phyloP scores from a whole-genome alignment of 1,140 invertebrate genomes.

The Camponotus floridanus region DNA sequence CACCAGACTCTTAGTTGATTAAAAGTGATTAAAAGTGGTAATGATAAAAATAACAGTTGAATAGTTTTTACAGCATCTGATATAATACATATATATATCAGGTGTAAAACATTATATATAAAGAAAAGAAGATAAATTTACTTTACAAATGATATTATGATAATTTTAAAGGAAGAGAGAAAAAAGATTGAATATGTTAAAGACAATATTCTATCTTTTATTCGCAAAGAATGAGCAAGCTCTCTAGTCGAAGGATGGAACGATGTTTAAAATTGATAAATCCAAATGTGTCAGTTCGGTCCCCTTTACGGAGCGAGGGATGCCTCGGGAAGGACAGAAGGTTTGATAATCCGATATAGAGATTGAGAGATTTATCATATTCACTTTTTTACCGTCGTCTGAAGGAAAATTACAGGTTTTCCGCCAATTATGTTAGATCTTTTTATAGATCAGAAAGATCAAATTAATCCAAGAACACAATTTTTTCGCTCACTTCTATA shows the following conservation, averaged over 20 bases:
- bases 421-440: not conserved
- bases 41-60: not conserved
- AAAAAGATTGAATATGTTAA: constrained; percentile 13
- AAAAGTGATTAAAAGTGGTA: not conserved
- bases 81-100: not conserved
- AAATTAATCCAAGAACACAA: not conserved
- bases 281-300: constrained; percentile 51
- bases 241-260: not conserved
- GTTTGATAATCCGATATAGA: constrained; percentile 36
- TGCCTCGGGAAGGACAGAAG: not conserved
- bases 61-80: not conserved
- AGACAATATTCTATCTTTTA: not conserved
- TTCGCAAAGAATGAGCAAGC: not conserved
- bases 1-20: not conserved
- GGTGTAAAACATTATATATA: not conserved
- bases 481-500: not conserved
- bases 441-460: not conserved
- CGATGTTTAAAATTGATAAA: constrained; percentile 46
- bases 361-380: constrained; percentile 46
- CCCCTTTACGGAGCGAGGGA: not conserved
- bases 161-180: not conserved
- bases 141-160: not conserved
- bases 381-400: constrained; percentile 24
- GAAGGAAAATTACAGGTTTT: not conserved
- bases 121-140: not conserved